Conservation (phyloP, 2,113 vertebrate species). For the Callionymus lyra region DNA sequence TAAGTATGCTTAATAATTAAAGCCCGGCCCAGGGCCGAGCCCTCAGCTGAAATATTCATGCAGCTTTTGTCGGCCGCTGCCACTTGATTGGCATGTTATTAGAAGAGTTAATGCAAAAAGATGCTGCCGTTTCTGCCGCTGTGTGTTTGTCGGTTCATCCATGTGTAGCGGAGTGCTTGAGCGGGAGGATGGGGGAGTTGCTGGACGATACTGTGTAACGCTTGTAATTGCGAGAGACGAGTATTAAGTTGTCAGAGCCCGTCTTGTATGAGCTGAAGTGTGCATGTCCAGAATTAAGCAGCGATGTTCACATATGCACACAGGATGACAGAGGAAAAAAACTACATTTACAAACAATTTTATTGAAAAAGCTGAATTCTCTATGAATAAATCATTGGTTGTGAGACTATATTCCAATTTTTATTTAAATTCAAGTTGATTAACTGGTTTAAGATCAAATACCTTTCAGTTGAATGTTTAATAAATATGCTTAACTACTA, state of each 20-base stretch:
- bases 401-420: too few relatives aligned
- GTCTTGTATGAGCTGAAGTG: constrained; percentile 2
- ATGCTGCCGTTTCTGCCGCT: constrained; percentile 4
- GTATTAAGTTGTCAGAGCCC: constrained; percentile 8
- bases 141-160: neutral
- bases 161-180: neutral
- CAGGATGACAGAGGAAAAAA: too few relatives aligned
- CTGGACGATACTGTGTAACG: neutral
- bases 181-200: neutral
- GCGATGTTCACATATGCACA: too few relatives aligned
- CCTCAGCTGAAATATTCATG: constrained; percentile 32
- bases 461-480: too few relatives aligned
- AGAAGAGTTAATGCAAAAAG: constrained; percentile 14
- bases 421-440: too few relatives aligned
- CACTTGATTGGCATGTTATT: constrained; percentile 36
- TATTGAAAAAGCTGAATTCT: too few relatives aligned
- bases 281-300: neutral
- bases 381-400: too few relatives aligned
- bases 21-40: neutral
- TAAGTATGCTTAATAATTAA: constrained; percentile 33
- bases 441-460: too few relatives aligned
- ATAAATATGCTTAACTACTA: too few relatives aligned
- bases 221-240: neutral
- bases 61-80: constrained; percentile 8
- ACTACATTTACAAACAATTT: too few relatives aligned